Percentiles rank a stretch among this genome's conserved stretches.
Conservation (phyloP, 2,888 invertebrate genomes). For the Spilosoma lubricipeda region DNA sequence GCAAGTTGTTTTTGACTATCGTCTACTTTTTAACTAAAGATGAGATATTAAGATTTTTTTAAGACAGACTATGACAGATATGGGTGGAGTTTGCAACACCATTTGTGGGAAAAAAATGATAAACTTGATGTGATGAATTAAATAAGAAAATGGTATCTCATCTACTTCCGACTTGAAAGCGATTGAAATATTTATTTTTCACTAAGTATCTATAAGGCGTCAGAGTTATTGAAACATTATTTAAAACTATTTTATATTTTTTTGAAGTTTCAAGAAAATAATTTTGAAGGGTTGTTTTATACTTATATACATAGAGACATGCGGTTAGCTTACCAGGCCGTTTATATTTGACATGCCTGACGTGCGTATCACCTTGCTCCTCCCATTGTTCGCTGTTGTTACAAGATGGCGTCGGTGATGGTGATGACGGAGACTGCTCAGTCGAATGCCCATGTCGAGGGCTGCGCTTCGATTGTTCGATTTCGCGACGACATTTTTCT, state of each 20-base stretch:
- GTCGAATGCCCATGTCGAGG: slow-evolving; percentile 64
- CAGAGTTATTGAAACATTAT: not conserved
- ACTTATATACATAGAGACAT: slow-evolving; percentile 56
- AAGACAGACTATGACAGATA: too few species aligned
- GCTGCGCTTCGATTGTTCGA: slow-evolving; percentile 72
- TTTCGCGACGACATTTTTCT: slow-evolving; percentile 80
- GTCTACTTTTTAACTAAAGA: not conserved
- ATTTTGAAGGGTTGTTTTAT: not conserved
- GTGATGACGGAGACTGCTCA: slow-evolving; percentile 49
- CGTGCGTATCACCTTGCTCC: slow-evolving; percentile 69
- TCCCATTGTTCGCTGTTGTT: slow-evolving; percentile 41
- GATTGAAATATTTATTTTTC: not conserved
- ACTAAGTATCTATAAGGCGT: not conserved
- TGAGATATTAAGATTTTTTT: not conserved
- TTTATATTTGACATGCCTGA: slow-evolving; percentile 74
- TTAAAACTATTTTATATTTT: not conserved
- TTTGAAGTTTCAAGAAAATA: not conserved
- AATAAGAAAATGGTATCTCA: not conserved
- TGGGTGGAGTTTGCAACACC: not conserved
- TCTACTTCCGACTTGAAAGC: not conserved
- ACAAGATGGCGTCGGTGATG: slow-evolving; percentile 49
- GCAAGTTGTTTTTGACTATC: not conserved
- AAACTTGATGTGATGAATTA: not conserved
- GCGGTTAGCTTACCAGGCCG: slow-evolving; percentile 82
- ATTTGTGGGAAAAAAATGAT: not conserved